These are phyloP conservation scores for Venturia canescens DNA, from an alignment of 1,140 invertebrate species.

Conservation along the genomic window DNA sequence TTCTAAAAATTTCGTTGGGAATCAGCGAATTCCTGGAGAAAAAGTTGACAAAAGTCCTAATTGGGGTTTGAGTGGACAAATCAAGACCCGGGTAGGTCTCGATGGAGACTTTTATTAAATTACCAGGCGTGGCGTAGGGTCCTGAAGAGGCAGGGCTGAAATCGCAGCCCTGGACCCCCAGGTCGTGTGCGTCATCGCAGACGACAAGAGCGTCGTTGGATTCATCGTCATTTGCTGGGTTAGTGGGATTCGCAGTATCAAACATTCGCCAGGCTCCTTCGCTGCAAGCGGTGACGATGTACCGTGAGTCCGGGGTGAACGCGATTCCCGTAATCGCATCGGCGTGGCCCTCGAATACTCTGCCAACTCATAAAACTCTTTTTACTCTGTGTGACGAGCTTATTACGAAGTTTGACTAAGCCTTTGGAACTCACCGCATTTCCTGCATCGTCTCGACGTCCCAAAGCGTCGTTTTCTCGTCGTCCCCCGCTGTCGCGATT, in stretches of 20 bases:
- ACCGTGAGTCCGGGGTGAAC: slow-evolving; percentile 82
- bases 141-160: slow-evolving; percentile 78
- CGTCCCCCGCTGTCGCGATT: slow-evolving; percentile 85
- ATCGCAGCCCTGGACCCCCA: slow-evolving; percentile 83
- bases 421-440: slow-evolving; percentile 72
- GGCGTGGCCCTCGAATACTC: slow-evolving; percentile 76
- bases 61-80: too few relatives aligned
- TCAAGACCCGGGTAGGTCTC: too few relatives aligned
- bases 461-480: slow-evolving; percentile 85
- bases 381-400: too few relatives aligned
- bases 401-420: too few relatives aligned
- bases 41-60: too few relatives aligned
- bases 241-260: slow-evolving; percentile 45
- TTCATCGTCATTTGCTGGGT: slow-evolving; percentile 1
- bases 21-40: too few relatives aligned
- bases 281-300: slow-evolving; percentile 81
- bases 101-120: background rate
- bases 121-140: slow-evolving; percentile 66
- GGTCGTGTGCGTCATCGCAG: slow-evolving; percentile 82
- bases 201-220: slow-evolving; percentile 57
- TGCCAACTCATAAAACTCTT: slow-evolving; percentile 53
- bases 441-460: slow-evolving; percentile 78
- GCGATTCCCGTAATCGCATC: slow-evolving; percentile 81
- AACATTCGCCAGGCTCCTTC: slow-evolving; percentile 80
- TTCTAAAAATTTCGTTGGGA: too few relatives aligned